These are phyloP conservation scores for Drosophila virilis DNA, from an alignment of 1,140 invertebrate species.

Conservation along the genomic window DNA sequence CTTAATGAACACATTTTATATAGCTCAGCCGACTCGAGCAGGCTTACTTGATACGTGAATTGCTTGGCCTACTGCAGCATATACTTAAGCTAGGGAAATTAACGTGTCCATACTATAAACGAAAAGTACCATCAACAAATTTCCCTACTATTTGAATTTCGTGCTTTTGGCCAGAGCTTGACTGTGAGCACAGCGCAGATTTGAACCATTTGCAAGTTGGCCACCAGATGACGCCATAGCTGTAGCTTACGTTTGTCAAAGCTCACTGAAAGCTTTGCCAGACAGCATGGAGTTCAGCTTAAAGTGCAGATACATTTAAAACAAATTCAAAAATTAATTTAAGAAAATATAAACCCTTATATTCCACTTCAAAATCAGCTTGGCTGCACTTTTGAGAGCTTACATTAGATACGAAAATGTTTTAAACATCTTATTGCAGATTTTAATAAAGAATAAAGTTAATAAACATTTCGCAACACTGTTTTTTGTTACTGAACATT, in stretches of 20 bases:
- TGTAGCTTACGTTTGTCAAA: neutral
- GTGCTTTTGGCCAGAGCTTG: constrained; percentile 9
- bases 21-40: neutral
- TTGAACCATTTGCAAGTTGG: constrained; percentile 5
- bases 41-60: too few species aligned
- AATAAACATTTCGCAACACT: too few species aligned
- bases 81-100: neutral
- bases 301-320: neutral
- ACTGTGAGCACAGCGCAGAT: neutral
- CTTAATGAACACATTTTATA: neutral
- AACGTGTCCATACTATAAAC: neutral
- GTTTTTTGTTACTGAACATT: too few species aligned
- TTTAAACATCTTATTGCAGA: too few species aligned
- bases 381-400: too few species aligned
- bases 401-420: too few species aligned
- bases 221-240: constrained; percentile 11
- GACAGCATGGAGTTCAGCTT: neutral
- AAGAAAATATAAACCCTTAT: too few species aligned
- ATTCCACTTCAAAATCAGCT: too few species aligned
- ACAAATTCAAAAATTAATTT: too few species aligned
- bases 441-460: too few species aligned
- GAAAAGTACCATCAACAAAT: neutral
- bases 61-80: neutral
- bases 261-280: neutral
- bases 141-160: constrained; percentile 50